Base-by-base conservation (phyloP, 2,888 invertebrate species). In the Ochropleura leucogaster region DNA sequence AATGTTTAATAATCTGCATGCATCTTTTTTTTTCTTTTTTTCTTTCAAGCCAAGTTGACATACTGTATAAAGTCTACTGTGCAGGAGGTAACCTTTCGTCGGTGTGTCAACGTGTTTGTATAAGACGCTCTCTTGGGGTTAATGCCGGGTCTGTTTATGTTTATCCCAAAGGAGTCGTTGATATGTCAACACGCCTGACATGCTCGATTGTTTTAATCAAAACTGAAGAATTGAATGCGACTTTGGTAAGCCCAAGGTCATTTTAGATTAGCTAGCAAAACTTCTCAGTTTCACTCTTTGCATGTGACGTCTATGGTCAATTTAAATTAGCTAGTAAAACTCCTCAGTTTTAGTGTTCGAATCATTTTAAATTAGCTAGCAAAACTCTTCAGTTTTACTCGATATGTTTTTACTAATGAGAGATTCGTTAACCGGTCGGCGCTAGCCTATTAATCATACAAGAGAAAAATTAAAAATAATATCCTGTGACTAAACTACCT, bases 111-210 rank as follows among this genome's bases (percentile, higher is more conserved):
- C 60, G 3, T 72, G 64, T 73, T 55, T 51, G 67, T 47, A 46
- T 55, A 49, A 8, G 53, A 62, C 40, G 18, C 44, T 65, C 82
- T 78, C 65, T 55, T n/a, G 71, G 40, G 81, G 30, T 55, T 79
- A 72, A 85, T 68, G 68, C n/a, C 40, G 57, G 40, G 70, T 60
- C 60, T 72, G 83, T 76, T 74, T 74, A 69, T 77, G 55, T 65
- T 62, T 16, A 47, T 53, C 72, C 51, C 85, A n/a, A 18, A 53
- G 55, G 75, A 69, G 55, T 20, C 46, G 68, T 83, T 47, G 53
- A 57, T 46, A 62, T 72, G 70, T 42, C 57, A 83, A 63, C 53
- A 70, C 60, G 40, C n/a, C 42, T 16, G 74, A 63, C 53, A 70
- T 63, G 20, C 42, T 18, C 30, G 46, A 71, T 66, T 55, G 66